These are phyloP conservation scores for Prionailurus viverrinus DNA, from an alignment of 2,113 vertebrate species.

Conservation along the genomic window DNA sequence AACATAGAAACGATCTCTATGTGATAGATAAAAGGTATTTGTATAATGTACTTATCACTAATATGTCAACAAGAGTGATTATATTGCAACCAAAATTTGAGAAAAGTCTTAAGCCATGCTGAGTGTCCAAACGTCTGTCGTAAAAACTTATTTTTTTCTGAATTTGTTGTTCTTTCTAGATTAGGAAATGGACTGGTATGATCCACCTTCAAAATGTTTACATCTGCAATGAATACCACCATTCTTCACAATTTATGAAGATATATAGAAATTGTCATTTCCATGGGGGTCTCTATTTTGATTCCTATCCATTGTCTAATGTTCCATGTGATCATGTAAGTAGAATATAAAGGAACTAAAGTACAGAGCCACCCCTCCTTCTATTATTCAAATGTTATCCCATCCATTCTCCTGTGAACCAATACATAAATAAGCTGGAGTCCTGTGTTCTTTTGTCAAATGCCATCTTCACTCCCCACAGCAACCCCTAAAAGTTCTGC, in stretches of 20 bases:
- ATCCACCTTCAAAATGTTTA: not conserved
- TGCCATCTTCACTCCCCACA: constrained; percentile 19
- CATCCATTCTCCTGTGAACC: not conserved
- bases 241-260: not conserved
- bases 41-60: constrained; percentile 57
- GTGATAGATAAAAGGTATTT: constrained; percentile 61
- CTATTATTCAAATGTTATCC: not conserved
- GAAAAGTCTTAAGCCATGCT: constrained; percentile 73
- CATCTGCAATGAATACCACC: not conserved
- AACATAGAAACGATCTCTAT: constrained; percentile 70
- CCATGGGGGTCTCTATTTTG: not conserved
- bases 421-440: not conserved
- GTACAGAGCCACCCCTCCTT: not conserved
- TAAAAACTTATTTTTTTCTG: constrained; percentile 15
- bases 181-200: constrained; percentile 21
- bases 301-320: not conserved
- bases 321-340: not conserved
- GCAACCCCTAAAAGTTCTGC: constrained; percentile 1
- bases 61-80: constrained; percentile 76
- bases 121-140: constrained; percentile 72
- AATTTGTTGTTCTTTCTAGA: not conserved
- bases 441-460: not conserved
- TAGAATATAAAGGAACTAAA: not conserved
- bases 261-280: not conserved
- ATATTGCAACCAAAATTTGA: constrained; percentile 69